These are phyloP conservation scores for Scrobipalpa atriplicella DNA, from an alignment of 2,888 invertebrate genomes.

Conservation along the genomic window DNA sequence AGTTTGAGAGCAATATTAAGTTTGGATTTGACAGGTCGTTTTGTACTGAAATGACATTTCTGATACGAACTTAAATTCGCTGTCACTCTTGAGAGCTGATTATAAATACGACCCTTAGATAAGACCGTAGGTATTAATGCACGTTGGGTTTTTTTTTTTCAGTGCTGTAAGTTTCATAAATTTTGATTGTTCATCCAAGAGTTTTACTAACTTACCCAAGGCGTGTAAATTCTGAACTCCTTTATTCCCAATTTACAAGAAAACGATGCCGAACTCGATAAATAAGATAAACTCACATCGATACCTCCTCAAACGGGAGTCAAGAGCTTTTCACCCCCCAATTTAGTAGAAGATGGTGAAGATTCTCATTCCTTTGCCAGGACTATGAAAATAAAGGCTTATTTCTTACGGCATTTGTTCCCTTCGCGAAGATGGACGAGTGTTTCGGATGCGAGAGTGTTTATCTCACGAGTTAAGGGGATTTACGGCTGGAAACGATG, in stretches of 20 bases:
- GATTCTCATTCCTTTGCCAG: constrained; percentile 33
- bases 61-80: too few relatives aligned
- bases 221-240: background rate
- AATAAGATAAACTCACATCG: constrained; percentile 22
- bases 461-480: constrained; percentile 63
- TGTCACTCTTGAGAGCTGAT: too few relatives aligned
- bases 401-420: constrained; percentile 71
- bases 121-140: too few relatives aligned
- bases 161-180: too few relatives aligned
- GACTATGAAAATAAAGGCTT: constrained; percentile 65
- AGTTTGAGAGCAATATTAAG: too few relatives aligned
- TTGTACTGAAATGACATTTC: too few relatives aligned
- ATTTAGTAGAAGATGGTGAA: constrained; percentile 19
- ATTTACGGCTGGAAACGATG: constrained; percentile 40
- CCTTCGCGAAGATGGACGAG: constrained; percentile 68
- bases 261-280: constrained; percentile 2
- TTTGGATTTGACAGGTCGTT: too few relatives aligned
- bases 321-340: constrained; percentile 17
- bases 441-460: constrained; percentile 69
- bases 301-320: constrained; percentile 17
- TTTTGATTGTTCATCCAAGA: too few relatives aligned
- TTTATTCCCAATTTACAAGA: background rate
- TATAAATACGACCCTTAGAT: too few relatives aligned
- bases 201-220: background rate
- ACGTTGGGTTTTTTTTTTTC: too few relatives aligned